Evolutionary conservation across 2,888 invertebrate genomes (phyloP).

Genomic region (Sesia bembeciformis): DNA sequence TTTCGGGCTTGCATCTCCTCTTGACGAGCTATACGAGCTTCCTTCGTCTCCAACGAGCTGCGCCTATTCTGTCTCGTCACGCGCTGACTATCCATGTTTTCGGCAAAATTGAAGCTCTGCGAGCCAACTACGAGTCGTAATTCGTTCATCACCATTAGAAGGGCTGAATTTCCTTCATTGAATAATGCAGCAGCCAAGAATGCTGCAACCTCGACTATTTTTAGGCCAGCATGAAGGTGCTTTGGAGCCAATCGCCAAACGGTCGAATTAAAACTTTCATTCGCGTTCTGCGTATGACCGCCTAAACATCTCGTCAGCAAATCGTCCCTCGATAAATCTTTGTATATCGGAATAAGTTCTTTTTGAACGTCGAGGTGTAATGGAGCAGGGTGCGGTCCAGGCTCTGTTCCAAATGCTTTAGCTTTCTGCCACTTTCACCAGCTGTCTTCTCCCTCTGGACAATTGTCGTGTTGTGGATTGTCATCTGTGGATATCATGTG

Average conservation of each 20-base stretch:
- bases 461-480: too few relatives aligned
- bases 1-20: too few relatives aligned
- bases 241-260: not conserved
- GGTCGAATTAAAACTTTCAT: constrained; percentile 1
- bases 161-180: not conserved
- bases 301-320: too few relatives aligned
- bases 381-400: too few relatives aligned
- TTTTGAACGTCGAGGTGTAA: too few relatives aligned
- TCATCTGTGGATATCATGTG: too few relatives aligned
- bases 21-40: not conserved
- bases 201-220: not conserved
- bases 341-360: too few relatives aligned
- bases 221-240: not conserved
- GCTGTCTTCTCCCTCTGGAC: too few relatives aligned
- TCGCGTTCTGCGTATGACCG: not conserved
- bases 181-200: not conserved
- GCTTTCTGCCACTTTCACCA: too few relatives aligned
- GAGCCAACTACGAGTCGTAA: not conserved
- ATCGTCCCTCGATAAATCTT: too few relatives aligned
- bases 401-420: too few relatives aligned
- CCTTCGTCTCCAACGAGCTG: not conserved
- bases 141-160: constrained; percentile 1
- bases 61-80: not conserved
- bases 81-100: constrained; percentile 1
- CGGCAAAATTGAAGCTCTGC: constrained; percentile 3